These are phyloP conservation scores for Sinonovacula constricta DNA, from an alignment of 1,140 invertebrate genomes.

Conservation along the genomic window DNA sequence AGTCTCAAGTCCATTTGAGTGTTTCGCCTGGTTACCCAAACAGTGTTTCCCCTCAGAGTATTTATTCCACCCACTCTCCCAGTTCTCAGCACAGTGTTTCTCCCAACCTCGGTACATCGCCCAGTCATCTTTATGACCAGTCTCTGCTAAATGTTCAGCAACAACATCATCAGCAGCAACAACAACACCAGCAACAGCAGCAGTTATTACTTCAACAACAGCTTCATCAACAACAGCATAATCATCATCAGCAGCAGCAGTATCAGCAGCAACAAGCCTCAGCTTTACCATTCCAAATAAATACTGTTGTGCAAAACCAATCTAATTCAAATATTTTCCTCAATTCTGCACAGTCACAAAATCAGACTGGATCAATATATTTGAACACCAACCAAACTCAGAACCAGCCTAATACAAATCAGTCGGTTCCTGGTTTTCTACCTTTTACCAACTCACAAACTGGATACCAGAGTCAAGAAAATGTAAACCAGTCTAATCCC, in stretches of 20 bases:
- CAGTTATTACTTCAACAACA: neutral
- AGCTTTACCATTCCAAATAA: too few species aligned
- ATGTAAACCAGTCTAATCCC: constrained; percentile 2
- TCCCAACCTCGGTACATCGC: constrained; percentile 2
- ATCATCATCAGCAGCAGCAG: neutral
- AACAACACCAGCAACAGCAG: neutral
- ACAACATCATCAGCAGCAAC: neutral
- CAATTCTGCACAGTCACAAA: neutral
- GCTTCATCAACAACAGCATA: neutral
- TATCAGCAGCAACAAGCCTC: constrained; percentile 1
- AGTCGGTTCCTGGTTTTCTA: too few species aligned
- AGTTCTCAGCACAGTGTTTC: constrained; percentile 35
- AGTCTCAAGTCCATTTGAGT: neutral
- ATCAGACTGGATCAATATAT: too few species aligned
- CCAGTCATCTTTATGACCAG: neutral
- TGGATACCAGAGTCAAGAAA: too few species aligned
- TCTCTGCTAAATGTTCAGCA: neutral
- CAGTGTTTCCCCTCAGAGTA: constrained; percentile 3
- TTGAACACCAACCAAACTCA: too few species aligned
- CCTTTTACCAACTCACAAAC: too few species aligned
- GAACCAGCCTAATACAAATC: too few species aligned
- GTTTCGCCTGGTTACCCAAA: constrained; percentile 33
- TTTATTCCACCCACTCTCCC: constrained; percentile 6
- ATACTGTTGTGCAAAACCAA: too few species aligned
- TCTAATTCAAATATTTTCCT: constrained; percentile 26